phyloP scores from a whole-genome alignment of 1,140 invertebrate species.

The Saxidomus purpurata region DNA sequence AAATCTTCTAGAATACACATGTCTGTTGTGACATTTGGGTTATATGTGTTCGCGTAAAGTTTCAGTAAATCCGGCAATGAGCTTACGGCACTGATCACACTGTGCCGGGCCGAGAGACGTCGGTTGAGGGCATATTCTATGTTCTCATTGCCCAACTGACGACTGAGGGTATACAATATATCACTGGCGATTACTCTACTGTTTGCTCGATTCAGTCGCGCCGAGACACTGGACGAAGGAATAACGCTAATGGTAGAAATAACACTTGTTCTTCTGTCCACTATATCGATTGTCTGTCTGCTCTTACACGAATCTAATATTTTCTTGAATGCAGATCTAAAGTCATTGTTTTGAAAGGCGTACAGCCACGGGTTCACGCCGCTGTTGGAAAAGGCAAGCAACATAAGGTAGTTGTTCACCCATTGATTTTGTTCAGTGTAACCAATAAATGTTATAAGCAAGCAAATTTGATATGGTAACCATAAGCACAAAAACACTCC shows the following conservation, averaged over 20 bases:
- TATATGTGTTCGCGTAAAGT: constrained; percentile 3
- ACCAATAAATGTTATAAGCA: constrained; percentile 88
- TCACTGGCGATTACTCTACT: constrained; percentile 58
- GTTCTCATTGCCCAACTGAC: constrained; percentile 26
- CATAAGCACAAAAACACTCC: constrained; percentile 89
- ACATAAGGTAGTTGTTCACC: constrained; percentile 88
- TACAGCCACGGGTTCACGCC: constrained; percentile 91
- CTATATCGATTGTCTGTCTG: neutral
- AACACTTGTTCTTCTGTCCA: constrained; percentile 44
- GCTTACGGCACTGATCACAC: neutral
- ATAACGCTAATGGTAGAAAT: constrained; percentile 34
- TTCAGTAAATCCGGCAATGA: constrained; percentile 52
- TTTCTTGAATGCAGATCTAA: constrained; percentile 89
- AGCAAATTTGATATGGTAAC: constrained; percentile 90
- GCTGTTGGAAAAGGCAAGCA: constrained; percentile 89
- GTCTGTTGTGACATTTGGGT: neutral
- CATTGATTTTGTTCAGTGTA: constrained; percentile 88
- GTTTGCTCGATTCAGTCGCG: constrained; percentile 41
- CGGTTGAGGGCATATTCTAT: constrained; percentile 39
- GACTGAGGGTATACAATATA: constrained; percentile 21
- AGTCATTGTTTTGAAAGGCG: constrained; percentile 90
- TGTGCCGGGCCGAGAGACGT: neutral
- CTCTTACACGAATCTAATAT: constrained; percentile 77
- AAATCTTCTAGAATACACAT: constrained; percentile 28
- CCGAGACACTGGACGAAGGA: neutral